Evolutionary conservation across 2,113 vertebrate species (phyloP).

Genomic region (Nestor notabilis): DNA sequence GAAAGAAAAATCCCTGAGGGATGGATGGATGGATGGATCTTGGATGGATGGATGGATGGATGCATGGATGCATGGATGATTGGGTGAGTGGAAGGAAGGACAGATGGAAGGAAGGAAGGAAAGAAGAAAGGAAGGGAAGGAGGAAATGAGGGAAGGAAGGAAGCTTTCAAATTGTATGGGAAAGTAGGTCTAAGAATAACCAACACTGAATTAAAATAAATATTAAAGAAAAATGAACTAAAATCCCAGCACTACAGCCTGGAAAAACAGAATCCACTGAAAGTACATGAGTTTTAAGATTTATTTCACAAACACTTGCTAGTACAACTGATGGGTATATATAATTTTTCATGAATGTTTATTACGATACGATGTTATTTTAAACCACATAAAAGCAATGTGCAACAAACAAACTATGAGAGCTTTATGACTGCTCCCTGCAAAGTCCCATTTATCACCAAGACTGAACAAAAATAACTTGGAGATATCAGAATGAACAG

Average conservation of each 20-base stretch:
- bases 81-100: background rate
- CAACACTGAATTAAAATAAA: background rate
- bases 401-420: conserved; percentile 2
- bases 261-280: background rate
- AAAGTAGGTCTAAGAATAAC: background rate
- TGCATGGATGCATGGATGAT: background rate
- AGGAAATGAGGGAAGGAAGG: too few species aligned
- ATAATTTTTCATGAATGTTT: conserved; percentile 1
- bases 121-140: too few species aligned
- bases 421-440: conserved; percentile 18
- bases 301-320: conserved; percentile 9
- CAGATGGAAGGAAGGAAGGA: background rate
- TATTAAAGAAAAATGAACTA: background rate
- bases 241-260: background rate
- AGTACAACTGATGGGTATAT: background rate
- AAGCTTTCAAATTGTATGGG: background rate
- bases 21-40: background rate
- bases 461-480: background rate
- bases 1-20: background rate
- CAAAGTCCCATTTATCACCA: conserved; percentile 17
- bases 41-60: background rate
- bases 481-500: background rate
- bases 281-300: background rate
- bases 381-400: background rate
- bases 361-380: background rate